A percentile compares a stretch with the other conserved stretches of the same genome.
Conservation (phyloP, 2,797 vertebrate genomes). For the Mus caroli region DNA sequence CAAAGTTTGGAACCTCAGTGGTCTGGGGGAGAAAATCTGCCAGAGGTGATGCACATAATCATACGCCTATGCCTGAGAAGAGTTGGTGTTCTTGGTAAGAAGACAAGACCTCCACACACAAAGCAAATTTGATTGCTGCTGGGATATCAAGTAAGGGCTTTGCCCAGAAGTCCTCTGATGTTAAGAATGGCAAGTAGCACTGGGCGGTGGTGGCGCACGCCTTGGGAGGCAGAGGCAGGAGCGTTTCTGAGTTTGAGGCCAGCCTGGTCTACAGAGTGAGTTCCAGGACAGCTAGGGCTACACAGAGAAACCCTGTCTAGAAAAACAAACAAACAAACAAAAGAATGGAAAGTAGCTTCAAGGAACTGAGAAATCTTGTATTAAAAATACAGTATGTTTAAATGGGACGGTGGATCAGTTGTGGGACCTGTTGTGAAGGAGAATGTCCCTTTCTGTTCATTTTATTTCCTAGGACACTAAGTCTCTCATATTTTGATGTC, state of each 20-base stretch:
- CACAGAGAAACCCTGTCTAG: no score
- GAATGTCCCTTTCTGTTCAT: rapidly evolving
- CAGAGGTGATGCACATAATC: neutral
- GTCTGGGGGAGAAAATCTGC: neutral
- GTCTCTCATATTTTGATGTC: neutral
- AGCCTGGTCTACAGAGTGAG: no score
- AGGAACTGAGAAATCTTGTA: neutral
- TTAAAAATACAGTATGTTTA: neutral
- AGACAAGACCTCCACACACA: neutral
- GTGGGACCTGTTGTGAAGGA: rapidly evolving
- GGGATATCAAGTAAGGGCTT: neutral
- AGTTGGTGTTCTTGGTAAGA: neutral
- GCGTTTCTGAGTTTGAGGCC: no score
- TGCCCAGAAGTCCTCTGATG: neutral
- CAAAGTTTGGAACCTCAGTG: neutral
- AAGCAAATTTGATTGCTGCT: neutral
- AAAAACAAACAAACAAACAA: no score
- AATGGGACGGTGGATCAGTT: neutral
- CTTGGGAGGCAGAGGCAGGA: no score
- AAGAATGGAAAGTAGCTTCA: no score
- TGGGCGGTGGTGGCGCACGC: no score
- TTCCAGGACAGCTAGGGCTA: no score
- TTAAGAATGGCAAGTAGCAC: neutral
- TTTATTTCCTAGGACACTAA: neutral
- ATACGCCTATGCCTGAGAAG: neutral